These are phyloP conservation scores for Calidris pugnax DNA, from an alignment of 2,113 vertebrate genomes.

Conservation along the genomic window DNA sequence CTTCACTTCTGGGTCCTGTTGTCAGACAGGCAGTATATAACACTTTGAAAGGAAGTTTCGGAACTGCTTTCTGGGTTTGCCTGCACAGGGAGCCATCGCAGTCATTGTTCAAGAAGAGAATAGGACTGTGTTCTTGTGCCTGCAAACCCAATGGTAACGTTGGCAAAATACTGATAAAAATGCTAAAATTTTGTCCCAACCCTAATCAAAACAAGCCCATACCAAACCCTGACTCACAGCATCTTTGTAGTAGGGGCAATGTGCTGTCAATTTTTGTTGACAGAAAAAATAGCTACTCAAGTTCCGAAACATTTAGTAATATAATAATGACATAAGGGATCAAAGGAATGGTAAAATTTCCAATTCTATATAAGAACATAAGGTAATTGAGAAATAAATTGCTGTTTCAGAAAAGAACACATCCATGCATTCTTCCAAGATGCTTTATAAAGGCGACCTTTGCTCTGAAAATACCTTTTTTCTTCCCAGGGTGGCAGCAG, in stretches of 20 bases:
- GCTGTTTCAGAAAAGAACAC: neutral
- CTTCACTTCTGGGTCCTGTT: neutral
- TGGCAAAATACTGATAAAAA: conserved; percentile 58
- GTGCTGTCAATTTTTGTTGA: neutral
- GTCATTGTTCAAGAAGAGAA: conserved; percentile 45
- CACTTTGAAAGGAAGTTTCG: conserved; percentile 38
- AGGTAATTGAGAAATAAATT: conserved; percentile 8
- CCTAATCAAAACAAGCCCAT: neutral
- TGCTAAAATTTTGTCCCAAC: conserved; percentile 6
- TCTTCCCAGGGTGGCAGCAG: neutral
- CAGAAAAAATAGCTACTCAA: rapidly evolving
- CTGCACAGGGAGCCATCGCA: neutral
- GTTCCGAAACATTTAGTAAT: conserved; percentile 22
- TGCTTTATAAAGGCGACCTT: neutral
- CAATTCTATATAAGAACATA: neutral
- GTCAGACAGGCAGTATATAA: neutral
- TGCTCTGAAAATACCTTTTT: conserved; percentile 11
- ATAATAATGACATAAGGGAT: conserved; percentile 5
- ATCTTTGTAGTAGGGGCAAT: neutral
- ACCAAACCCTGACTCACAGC: neutral
- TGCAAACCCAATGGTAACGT: neutral
- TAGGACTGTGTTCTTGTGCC: neutral
- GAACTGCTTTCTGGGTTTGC: conserved; percentile 23
- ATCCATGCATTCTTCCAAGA: neutral
- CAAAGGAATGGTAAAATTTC: conserved; percentile 9